Evolutionary conservation across 1,140 invertebrate genomes (phyloP), one percentile per base, ranked within the genome.

Genomic region (Drosophila nigrodunni): DNA sequence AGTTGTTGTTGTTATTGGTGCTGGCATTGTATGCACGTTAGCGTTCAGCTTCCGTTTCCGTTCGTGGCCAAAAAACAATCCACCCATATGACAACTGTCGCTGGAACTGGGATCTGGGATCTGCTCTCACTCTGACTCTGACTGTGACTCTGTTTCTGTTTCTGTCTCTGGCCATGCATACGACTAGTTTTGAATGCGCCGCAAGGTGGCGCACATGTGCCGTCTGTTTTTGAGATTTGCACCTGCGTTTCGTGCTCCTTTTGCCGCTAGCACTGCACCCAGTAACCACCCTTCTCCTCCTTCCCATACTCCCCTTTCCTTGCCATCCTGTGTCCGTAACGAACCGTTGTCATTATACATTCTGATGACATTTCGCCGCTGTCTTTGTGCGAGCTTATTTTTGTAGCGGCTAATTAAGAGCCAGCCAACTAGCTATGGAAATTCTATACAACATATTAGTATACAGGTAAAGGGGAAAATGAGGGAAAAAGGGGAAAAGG

Each of bases 21-120:
- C 57, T 77, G 58, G 37, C 64, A 59, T 61, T 80, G 62, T 41
- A 82, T 60, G 60, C 82, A 86, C 82, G 75, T 82, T 86, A 71
- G 82, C 82, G 68, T 68, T 72, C 70, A 82, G 69, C 82, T 88
- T 88, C 83, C 82, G 82, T 80, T 87, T 87, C 82, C 81, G 80
- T 54, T 30, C 54, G 66, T 80, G 72, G 72, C 77, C 77, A 34
- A 78, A 82, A 77, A 80, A 86, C 82, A 87, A 86, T 86, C 82
- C 82, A 82, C 82, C 82, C 82, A 86, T 86, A 86, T 87, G 82
- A 87, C 82, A 86, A 86, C 82, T 86, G 82, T 82, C 80, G 67
- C 44, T 60, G 21, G 47, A 52, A 43, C 61, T 54, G 37, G 60
- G 18, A 54, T 35, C 34, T 52, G 50, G 50, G 25, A 52, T 52